Evolutionary conservation across 2,888 invertebrate species (phyloP).

Genomic region (Atrina japonica): DNA sequence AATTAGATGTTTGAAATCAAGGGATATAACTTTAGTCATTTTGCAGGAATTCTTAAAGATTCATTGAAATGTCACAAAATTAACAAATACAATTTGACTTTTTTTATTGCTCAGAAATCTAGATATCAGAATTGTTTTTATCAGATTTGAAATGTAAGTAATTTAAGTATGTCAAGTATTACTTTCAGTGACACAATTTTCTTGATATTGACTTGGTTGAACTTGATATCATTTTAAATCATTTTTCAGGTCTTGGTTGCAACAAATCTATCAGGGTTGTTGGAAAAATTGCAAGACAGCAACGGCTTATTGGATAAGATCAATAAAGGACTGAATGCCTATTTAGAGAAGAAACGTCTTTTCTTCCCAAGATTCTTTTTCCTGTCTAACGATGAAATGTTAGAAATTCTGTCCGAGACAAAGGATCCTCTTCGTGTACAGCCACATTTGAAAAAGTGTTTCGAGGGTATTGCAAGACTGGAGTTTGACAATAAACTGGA

Average conservation of each 20-base stretch:
- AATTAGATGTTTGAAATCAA: no score
- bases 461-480: conserved; percentile 90
- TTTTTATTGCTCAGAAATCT: no score
- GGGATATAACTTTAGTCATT: no score
- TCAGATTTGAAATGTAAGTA: no score
- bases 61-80: no score
- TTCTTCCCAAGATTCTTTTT: conserved; percentile 81
- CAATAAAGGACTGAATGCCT: conserved; percentile 81
- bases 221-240: no score
- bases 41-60: no score
- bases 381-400: conserved; percentile 81
- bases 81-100: no score
- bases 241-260: conserved; percentile 75
- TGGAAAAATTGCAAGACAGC: conserved; percentile 79
- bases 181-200: no score
- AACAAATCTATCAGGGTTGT: conserved; percentile 74
- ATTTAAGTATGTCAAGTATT: no score
- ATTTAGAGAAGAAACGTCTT: conserved; percentile 81
- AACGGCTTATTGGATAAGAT: conserved; percentile 80
- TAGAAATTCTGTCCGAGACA: conserved; percentile 81
- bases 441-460: conserved; percentile 81
- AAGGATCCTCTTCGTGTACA: conserved; percentile 81
- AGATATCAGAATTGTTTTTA: no score
- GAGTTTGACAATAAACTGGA: conserved; percentile 93
- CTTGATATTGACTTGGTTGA: no score